phyloP scores from a whole-genome alignment of 1,140 invertebrate species.

The Euschistus heros region DNA sequence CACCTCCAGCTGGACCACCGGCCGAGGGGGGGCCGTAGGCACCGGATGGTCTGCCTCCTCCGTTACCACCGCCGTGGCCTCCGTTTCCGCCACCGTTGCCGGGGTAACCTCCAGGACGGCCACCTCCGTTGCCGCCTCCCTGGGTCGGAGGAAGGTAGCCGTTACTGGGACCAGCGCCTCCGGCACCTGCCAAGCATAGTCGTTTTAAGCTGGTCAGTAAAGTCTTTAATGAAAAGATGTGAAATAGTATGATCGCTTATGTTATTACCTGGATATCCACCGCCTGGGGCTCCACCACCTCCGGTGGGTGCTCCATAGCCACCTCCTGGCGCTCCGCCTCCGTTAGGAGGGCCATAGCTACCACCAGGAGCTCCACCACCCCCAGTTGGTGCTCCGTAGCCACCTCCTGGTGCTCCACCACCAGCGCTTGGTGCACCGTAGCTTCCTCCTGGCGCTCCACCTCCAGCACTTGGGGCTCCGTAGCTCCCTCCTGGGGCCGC shows the following conservation, averaged over 20 bases:
- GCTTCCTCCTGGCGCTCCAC: not conserved
- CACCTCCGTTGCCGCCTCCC: conserved; percentile 7
- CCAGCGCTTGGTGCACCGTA: not conserved
- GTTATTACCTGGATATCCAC: no score
- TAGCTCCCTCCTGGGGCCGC: not conserved
- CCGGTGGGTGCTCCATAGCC: not conserved
- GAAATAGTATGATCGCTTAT: no score
- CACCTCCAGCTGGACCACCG: not conserved
- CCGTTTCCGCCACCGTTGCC: not conserved
- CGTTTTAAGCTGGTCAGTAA: no score
- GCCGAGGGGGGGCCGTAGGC: no score
- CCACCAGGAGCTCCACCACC: not conserved
- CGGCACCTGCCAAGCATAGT: not conserved
- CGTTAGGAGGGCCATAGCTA: not conserved
- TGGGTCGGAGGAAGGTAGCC: conserved; percentile 1
- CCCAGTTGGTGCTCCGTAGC: not conserved
- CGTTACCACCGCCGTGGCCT: not conserved
- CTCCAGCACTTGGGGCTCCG: not conserved
- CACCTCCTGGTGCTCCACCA: not conserved
- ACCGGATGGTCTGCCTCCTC: not conserved
- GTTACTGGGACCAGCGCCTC: not conserved
- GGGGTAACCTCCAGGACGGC: not conserved
- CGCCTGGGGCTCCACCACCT: not conserved
- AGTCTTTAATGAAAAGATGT: no score
- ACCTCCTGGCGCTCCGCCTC: conserved; percentile 2